phyloP scores from a whole-genome alignment of 1,140 invertebrate species.

The Conus betulinus region DNA sequence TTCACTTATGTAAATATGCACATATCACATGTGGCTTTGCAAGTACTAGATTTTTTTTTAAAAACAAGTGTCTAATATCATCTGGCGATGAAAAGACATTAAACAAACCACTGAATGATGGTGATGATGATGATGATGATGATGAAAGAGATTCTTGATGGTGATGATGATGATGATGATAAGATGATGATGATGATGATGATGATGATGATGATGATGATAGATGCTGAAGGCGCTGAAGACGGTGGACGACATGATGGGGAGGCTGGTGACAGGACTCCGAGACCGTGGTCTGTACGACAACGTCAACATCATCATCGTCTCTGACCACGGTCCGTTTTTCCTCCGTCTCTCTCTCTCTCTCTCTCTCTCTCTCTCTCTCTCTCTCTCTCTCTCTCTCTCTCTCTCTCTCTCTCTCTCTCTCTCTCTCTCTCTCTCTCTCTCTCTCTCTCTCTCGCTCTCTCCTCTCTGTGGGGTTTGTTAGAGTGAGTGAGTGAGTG shows the following conservation, averaged over 20 bases:
- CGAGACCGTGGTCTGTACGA: constrained; percentile 74
- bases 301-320: constrained; percentile 69
- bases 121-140: no score
- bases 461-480: neutral
- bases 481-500: no score
- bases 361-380: neutral
- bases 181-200: neutral
- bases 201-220: neutral
- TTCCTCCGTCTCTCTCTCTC: neutral
- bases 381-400: neutral
- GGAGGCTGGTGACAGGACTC: constrained; percentile 81
- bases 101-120: no score
- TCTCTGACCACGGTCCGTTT: constrained; percentile 70
- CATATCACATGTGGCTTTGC: no score
- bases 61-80: no score
- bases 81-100: no score
- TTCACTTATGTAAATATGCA: no score
- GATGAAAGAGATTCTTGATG: no score
- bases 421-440: neutral
- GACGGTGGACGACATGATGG: constrained; percentile 79
- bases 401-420: neutral
- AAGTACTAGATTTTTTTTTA: no score
- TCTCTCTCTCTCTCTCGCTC: neutral
- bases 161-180: neutral
- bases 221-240: constrained; percentile 75